Evolutionary conservation across 2,113 vertebrate genomes (phyloP).

Genomic region (Notothenia rossii): DNA sequence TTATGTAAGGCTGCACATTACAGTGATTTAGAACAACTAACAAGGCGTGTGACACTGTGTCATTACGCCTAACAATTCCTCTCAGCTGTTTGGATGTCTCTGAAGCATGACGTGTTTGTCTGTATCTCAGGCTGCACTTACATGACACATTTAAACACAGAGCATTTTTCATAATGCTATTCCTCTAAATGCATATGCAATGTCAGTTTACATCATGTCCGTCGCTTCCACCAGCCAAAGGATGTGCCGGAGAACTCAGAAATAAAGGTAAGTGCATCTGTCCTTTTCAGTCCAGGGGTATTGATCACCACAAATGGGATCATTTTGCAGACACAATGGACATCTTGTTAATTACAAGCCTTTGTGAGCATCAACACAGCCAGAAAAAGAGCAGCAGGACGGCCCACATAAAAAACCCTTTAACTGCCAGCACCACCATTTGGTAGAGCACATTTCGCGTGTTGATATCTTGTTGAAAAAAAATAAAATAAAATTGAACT

Average conservation of each 20-base stretch:
- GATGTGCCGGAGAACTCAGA: not conserved
- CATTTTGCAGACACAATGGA: not conserved
- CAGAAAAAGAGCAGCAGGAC: not conserved
- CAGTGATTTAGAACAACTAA: not conserved
- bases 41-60: not conserved
- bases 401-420: not conserved
- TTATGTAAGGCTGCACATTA: not conserved
- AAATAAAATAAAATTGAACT: no score
- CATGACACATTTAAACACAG: not conserved
- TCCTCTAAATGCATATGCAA: not conserved
- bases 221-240: not conserved
- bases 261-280: no score
- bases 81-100: not conserved
- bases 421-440: no score
- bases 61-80: not conserved
- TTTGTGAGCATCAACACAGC: not conserved
- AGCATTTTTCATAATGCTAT: not conserved
- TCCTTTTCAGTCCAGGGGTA: not conserved
- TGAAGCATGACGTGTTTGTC: not conserved
- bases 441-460: no score
- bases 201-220: not conserved
- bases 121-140: not conserved
- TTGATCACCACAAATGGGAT: not conserved
- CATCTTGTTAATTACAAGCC: not conserved
- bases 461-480: no score